Conservation (phyloP, 2,888 invertebrate genomes). For the Chrysomela aeneicollis region DNA sequence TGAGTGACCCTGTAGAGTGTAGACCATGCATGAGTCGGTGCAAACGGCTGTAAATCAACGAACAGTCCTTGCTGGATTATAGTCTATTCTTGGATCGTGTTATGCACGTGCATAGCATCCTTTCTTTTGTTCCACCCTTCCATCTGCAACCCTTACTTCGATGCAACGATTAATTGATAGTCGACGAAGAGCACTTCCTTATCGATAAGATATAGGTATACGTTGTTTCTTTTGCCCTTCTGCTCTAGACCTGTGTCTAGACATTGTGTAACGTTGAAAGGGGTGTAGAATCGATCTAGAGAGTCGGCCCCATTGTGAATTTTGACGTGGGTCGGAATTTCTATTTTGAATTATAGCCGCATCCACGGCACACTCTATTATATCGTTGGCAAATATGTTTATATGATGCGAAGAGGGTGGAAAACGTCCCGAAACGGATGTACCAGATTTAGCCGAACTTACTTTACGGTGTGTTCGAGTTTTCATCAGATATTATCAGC, state of each 20-base stretch:
- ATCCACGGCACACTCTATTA: not conserved
- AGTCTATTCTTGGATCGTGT: slow-evolving; percentile 9
- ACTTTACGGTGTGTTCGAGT: no score
- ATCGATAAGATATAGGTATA: not conserved
- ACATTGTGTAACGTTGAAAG: slow-evolving; percentile 16
- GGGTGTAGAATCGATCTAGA: slow-evolving; percentile 9
- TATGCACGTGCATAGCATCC: slow-evolving; percentile 12
- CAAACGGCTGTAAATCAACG: no score
- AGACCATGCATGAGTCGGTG: no score
- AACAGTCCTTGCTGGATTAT: no score
- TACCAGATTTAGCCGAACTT: no score
- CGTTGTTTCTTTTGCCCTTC: slow-evolving; percentile 13
- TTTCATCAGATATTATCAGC: no score
- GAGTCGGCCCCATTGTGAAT: not conserved
- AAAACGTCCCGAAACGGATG: no score
- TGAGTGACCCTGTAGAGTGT: no score
- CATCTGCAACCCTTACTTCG: slow-evolving; percentile 5
- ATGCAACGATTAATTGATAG: slow-evolving; percentile 15
- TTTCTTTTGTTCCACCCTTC: slow-evolving; percentile 14
- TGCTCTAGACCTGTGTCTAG: slow-evolving; percentile 4
- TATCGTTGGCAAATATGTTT: not conserved
- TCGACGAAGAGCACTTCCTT: slow-evolving; percentile 20
- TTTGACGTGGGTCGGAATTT: not conserved
- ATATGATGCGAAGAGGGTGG: no score
- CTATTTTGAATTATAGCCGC: not conserved